A percentile compares a stretch with the other conserved stretches of the same genome.
Evolutionary conservation across 2,113 vertebrate species (phyloP).

Genomic region (Atlantisia rogersi): DNA sequence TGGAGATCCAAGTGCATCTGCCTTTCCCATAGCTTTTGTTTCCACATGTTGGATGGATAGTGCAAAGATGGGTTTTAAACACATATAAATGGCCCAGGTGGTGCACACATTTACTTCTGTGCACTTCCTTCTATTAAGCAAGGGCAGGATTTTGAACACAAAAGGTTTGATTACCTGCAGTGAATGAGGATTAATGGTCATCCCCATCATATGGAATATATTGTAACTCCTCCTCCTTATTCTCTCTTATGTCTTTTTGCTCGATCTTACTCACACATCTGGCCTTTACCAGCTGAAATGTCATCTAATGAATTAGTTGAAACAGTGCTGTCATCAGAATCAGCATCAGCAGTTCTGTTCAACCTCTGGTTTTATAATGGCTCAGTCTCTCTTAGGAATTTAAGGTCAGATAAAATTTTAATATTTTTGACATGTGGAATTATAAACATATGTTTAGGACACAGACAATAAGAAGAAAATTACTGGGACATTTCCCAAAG

Average conservation of each 20-base stretch:
- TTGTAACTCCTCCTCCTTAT: not conserved
- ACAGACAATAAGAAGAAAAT: not conserved
- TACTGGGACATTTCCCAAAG: not conserved
- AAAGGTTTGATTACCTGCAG: not conserved
- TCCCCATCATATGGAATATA: not conserved
- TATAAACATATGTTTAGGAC: not conserved
- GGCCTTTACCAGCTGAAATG: not conserved
- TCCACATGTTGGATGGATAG: not conserved
- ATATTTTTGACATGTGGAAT: not conserved
- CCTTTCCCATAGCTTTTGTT: not conserved
- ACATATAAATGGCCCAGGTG: not conserved
- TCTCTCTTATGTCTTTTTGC: not conserved
- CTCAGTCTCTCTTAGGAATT: not conserved
- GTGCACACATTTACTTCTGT: not conserved
- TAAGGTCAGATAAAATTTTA: not conserved
- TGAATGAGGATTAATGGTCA: not conserved
- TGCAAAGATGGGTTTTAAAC: not conserved
- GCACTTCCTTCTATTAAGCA: not conserved
- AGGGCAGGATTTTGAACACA: not conserved
- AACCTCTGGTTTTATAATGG: not conserved
- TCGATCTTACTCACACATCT: not conserved
- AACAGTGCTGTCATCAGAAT: not conserved
- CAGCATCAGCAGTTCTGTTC: not conserved
- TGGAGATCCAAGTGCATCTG: not conserved
- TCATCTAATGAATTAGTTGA: not conserved